Base-by-base conservation (phyloP, 2,113 vertebrate genomes). In the Channa maculata region DNA sequence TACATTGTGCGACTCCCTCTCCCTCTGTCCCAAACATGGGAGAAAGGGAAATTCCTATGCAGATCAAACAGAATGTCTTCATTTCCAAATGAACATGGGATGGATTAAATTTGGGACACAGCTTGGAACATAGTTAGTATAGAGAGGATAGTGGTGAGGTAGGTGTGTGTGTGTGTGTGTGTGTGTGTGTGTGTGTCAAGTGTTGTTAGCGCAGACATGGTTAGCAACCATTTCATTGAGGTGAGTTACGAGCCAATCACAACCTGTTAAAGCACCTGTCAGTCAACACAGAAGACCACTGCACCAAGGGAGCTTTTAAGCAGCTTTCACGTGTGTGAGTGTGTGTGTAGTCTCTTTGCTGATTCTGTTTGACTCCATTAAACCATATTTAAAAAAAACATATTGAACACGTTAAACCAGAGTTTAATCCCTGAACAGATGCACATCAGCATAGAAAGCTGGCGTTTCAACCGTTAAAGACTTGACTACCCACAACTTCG, bases 31-130 rank as follows among this genome's bases (percentile, higher is more conserved):
- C 52, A 66, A 65, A 83, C 86, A 91, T 70, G 68, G 75, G 64
- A 84, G 70, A 83, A 72, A 71, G 87, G 86, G 80, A 92, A 89
- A 93, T 93, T 93, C 89, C 92, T 82, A 45, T 75, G 87, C 84
- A 91, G 82, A 93, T 93, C 90, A 92, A 92, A 92, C 75, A 85
- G 67, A 87, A 92, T 85, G 88, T 93, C 90, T 91, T 92, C 76
- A 90, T 91, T 84, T 85, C 71, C 66, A 82, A 81, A 79, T 88
- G 77, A 87, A 79, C 77, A 45, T 58, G 12, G 79, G 69, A 59
- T 72, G 52, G 63, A 71, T 8, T 43, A 85, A 78, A 86, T 81
- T 71, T 70, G 68, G 71, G 77, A 79, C 75, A 74, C 84, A 66
- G 79, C 84, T 74, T 75, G 75, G 50, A 43, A 55, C 58, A 79